phyloP scores from a whole-genome alignment of 2,113 vertebrate genomes.

The Triplophysa tibetana region DNA sequence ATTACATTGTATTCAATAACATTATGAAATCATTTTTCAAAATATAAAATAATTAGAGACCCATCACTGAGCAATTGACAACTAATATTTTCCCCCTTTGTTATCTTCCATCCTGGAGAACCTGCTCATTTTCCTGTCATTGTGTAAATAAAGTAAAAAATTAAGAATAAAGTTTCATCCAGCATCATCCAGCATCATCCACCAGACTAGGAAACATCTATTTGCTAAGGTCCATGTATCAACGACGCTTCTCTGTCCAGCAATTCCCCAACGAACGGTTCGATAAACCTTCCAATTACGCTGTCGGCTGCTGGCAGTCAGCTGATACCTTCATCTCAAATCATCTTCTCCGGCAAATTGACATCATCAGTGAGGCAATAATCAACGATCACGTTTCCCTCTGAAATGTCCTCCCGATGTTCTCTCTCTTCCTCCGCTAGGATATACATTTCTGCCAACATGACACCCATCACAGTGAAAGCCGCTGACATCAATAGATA shows the following conservation, averaged over 20 bases:
- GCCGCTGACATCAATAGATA: slow-evolving; percentile 36
- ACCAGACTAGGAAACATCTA: not conserved
- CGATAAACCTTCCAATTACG: slow-evolving; percentile 26
- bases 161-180: too few relatives aligned
- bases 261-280: not conserved
- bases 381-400: slow-evolving; percentile 12
- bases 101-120: too few relatives aligned
- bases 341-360: slow-evolving; percentile 4
- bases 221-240: not conserved
- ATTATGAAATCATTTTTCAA: too few relatives aligned
- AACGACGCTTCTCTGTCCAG: too few relatives aligned
- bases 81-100: too few relatives aligned
- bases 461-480: slow-evolving; percentile 8
- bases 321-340: not conserved
- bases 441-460: slow-evolving; percentile 30
- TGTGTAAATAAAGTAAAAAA: too few relatives aligned
- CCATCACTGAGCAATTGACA: too few relatives aligned
- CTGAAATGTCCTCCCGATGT: slow-evolving; percentile 13
- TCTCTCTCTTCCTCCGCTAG: slow-evolving; percentile 14
- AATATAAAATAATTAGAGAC: too few relatives aligned
- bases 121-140: too few relatives aligned
- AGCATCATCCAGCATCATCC: too few relatives aligned
- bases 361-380: slow-evolving; percentile 12
- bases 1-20: too few relatives aligned
- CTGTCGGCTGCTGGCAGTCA: not conserved